These are phyloP conservation scores for Percopsis transmontana DNA, from an alignment of 2,113 vertebrate genomes.

Conservation along the genomic window DNA sequence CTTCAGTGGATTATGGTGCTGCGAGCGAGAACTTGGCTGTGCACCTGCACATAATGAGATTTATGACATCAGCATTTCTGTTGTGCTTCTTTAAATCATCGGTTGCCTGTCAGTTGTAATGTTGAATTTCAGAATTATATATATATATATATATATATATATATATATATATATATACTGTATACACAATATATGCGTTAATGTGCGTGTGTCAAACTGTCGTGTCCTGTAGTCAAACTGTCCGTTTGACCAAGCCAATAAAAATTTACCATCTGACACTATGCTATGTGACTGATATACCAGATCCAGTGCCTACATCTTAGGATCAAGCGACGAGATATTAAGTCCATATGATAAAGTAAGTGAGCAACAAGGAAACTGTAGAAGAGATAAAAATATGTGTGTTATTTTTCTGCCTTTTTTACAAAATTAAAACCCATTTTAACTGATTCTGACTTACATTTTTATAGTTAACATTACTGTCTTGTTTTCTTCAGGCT, in stretches of 20 bases:
- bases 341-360: too few relatives aligned
- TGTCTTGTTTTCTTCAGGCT: too few relatives aligned
- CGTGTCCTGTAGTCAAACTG: conserved; percentile 33
- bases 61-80: conserved; percentile 69
- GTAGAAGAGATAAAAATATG: too few relatives aligned
- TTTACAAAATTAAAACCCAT: too few relatives aligned
- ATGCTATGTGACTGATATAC: too few relatives aligned
- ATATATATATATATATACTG: neutral
- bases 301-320: too few relatives aligned
- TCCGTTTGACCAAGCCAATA: conserved; percentile 19
- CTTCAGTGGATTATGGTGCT: conserved; percentile 45
- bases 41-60: conserved; percentile 63
- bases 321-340: too few relatives aligned
- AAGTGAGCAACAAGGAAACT: too few relatives aligned
- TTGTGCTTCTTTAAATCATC: conserved; percentile 75
- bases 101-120: conserved; percentile 64
- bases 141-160: conserved; percentile 17
- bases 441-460: too few relatives aligned
- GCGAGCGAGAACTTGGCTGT: conserved; percentile 60
- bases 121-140: conserved; percentile 45
- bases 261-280: conserved; percentile 16
- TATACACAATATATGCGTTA: neutral
- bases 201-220: conserved; percentile 12
- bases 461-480: too few relatives aligned
- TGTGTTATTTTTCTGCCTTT: too few relatives aligned